Conservation (phyloP, 2,113 vertebrate species). For the Vicugna pacos region DNA sequence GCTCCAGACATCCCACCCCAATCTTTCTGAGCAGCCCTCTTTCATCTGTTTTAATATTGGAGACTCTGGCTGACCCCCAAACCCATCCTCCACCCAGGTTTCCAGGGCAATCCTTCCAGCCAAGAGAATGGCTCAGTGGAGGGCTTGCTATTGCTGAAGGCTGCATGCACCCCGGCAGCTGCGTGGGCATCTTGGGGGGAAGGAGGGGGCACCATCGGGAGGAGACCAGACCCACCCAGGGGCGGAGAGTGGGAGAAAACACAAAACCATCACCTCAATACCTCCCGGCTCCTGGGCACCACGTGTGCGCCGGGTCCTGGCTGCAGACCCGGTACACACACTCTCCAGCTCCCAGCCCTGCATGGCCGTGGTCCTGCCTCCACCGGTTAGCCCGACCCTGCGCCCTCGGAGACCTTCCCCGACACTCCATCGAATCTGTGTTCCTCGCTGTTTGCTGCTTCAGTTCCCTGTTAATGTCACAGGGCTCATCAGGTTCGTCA, state of each 20-base stretch:
- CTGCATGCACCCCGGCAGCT: background rate
- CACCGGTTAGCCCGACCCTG: background rate
- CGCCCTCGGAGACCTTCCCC: background rate
- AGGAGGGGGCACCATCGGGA: background rate
- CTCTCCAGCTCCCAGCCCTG: background rate
- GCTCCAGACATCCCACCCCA: background rate
- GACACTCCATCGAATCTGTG: background rate
- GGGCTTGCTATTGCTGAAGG: background rate
- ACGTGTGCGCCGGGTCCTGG: background rate
- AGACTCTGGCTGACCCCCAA: background rate
- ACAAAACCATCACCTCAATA: fast-evolving
- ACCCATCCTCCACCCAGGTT: background rate
- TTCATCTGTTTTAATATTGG: background rate
- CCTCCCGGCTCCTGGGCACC: background rate
- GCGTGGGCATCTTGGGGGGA: background rate
- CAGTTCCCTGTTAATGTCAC: background rate
- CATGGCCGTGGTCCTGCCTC: background rate
- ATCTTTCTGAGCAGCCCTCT: background rate
- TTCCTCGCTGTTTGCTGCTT: background rate
- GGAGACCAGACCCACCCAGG: background rate
- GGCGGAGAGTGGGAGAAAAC: background rate
- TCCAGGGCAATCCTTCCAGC: background rate
- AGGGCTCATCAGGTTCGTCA: background rate
- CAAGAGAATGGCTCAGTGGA: background rate
- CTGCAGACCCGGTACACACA: background rate